Evolutionary conservation across 2,888 invertebrate genomes (phyloP).

Genomic region (Heterodera filipjevi): DNA sequence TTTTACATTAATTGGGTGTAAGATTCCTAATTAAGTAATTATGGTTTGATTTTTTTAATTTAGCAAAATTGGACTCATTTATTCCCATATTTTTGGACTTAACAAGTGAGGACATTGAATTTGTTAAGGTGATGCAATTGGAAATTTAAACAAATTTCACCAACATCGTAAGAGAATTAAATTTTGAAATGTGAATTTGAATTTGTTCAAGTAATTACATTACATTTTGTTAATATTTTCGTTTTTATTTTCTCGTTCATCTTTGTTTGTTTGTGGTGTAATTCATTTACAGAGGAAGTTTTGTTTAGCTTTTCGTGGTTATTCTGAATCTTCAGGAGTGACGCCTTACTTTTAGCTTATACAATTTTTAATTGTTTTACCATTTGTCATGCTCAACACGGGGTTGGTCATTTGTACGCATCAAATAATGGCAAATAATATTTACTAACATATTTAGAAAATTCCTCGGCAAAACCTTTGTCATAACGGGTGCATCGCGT

Average conservation of each 20-base stretch:
- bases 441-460: constrained; percentile 17
- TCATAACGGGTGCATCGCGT: constrained; percentile 93
- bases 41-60: background rate
- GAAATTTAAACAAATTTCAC: background rate
- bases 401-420: background rate
- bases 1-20: constrained; percentile 15
- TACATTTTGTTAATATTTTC: too few species aligned
- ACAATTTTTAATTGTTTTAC: background rate
- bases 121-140: background rate
- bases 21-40: background rate
- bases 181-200: too few species aligned
- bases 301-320: too few species aligned
- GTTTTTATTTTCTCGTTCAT: too few species aligned
- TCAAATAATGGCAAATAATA: background rate
- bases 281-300: too few species aligned
- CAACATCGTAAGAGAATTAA: too few species aligned
- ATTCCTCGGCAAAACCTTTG: constrained; percentile 84
- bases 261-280: too few species aligned
- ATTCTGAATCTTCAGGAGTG: too few species aligned
- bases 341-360: too few species aligned
- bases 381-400: background rate
- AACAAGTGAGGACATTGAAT: background rate
- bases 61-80: constrained; percentile 6
- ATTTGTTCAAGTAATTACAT: too few species aligned
- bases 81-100: constrained; percentile 4